Evolutionary conservation across 2,797 vertebrate species (phyloP).

Genomic region (Smutsia gigantea): DNA sequence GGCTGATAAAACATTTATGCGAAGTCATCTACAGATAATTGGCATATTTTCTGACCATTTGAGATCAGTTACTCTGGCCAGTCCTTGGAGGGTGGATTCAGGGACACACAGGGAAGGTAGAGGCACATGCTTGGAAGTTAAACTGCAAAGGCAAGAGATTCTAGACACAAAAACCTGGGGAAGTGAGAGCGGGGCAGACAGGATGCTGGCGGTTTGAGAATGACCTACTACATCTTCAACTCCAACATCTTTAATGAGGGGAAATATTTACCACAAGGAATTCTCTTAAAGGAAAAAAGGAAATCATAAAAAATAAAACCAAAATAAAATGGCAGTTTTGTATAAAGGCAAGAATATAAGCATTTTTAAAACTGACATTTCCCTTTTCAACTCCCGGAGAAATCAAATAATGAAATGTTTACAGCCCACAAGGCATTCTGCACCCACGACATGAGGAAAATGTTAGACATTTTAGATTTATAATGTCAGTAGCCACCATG

Average conservation of each 20-base stretch:
- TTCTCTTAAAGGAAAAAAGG: background rate
- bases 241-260: background rate
- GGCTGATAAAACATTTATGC: background rate
- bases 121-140: background rate
- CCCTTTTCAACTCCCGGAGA: background rate
- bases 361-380: background rate
- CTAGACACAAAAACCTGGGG: background rate
- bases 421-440: background rate
- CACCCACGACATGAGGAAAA: background rate
- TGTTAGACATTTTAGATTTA: background rate
- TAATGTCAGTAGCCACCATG: background rate
- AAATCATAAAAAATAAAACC: background rate
- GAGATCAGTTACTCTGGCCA: background rate
- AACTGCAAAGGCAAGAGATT: background rate
- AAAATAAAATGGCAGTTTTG: background rate
- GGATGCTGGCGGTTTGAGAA: background rate
- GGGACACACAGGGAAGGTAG: background rate
- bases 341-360: background rate
- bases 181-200: background rate
- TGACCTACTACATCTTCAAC: background rate
- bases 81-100: background rate
- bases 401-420: background rate
- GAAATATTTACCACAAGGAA: background rate
- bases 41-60: background rate
- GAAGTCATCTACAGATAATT: background rate